Conservation (phyloP, 1,140 invertebrate genomes). For the Diprion similis region DNA sequence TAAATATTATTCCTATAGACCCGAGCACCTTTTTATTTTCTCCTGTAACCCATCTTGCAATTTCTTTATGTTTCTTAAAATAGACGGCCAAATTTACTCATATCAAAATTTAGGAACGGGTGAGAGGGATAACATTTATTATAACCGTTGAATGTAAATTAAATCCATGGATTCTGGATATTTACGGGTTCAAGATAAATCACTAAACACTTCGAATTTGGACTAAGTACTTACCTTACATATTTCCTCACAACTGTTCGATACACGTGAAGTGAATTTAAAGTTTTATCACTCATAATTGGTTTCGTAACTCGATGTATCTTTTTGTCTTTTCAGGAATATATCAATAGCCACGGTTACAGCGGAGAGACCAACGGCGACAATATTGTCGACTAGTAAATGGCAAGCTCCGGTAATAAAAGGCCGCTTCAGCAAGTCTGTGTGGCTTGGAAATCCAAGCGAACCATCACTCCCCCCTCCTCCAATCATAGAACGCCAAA, state of each 20-base stretch:
- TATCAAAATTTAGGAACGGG: not conserved
- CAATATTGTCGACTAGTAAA: constrained; percentile 44
- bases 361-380: constrained; percentile 42
- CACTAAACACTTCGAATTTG: too few species aligned
- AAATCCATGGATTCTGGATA: too few species aligned
- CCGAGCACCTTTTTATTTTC: constrained; percentile 35
- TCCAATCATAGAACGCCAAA: constrained; percentile 40
- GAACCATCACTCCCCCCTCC: constrained; percentile 42
- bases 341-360: constrained; percentile 41
- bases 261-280: not conserved
- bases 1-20: constrained; percentile 39
- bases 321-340: constrained; percentile 39
- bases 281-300: too few species aligned
- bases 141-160: too few species aligned
- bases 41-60: constrained; percentile 25
- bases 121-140: constrained; percentile 2
- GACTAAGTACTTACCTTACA: not conserved
- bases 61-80: too few species aligned
- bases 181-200: too few species aligned
- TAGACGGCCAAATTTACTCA: too few species aligned
- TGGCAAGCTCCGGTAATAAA: constrained; percentile 55
- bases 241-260: too few species aligned
- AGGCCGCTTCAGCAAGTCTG: constrained; percentile 55
- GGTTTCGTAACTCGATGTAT: not conserved
- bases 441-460: constrained; percentile 51